These are phyloP conservation scores for Notospermus geniculatus DNA, from an alignment of 1,140 invertebrate species.

Conservation along the genomic window DNA sequence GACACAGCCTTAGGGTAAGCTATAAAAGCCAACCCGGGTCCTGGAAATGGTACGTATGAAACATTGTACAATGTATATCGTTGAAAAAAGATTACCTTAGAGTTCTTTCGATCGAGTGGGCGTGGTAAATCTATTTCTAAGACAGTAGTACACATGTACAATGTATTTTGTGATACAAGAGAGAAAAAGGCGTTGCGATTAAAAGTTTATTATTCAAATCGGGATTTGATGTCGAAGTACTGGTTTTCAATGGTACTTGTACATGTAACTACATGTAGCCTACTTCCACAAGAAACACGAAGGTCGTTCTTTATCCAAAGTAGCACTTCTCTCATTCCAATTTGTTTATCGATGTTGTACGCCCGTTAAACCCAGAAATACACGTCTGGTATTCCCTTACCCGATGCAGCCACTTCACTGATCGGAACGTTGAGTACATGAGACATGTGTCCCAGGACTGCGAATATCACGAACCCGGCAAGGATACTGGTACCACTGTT, in stretches of 20 bases:
- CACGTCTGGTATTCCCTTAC: not conserved
- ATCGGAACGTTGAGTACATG: conserved; percentile 21
- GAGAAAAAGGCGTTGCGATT: too few species aligned
- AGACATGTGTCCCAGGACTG: conserved; percentile 32
- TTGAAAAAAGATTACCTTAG: too few species aligned
- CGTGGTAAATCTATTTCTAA: not conserved
- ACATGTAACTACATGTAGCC: too few species aligned
- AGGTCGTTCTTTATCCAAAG: not conserved
- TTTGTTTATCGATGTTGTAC: not conserved
- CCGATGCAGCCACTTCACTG: conserved; percentile 25
- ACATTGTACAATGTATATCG: too few species aligned
- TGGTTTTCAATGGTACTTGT: too few species aligned
- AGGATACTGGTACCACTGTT: conserved; percentile 21
- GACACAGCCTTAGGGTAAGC: conserved; percentile 81
- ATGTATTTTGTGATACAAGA: too few species aligned
- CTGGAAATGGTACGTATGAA: conserved; percentile 38
- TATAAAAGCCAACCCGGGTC: conserved; percentile 62
- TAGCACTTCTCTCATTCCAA: too few species aligned
- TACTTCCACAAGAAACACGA: too few species aligned
- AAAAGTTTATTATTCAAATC: too few species aligned
- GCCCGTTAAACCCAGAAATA: too few species aligned
- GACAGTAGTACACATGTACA: too few species aligned
- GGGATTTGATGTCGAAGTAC: too few species aligned
- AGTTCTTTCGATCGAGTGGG: not conserved
- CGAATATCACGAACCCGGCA: conserved; percentile 32